Conservation (phyloP, 2,888 invertebrate genomes). For the Tachina lurida region DNA sequence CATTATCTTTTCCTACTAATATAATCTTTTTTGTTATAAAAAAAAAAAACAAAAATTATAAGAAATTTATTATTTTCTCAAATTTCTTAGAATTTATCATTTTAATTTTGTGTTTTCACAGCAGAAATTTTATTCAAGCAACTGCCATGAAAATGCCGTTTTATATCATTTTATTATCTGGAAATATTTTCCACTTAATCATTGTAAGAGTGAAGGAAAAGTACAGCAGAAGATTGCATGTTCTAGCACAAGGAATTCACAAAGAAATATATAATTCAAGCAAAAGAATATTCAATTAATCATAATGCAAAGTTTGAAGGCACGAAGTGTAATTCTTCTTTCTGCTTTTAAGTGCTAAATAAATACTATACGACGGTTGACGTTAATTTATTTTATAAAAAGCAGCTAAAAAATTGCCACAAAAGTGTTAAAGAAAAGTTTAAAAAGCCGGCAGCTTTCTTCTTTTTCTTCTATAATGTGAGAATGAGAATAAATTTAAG, state of each 20-base stretch:
- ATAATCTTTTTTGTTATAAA: slow-evolving; percentile 6
- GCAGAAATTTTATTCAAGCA: slow-evolving; percentile 2
- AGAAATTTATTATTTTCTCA: not conserved
- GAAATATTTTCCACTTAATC: slow-evolving; percentile 38
- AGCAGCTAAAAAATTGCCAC: not conserved
- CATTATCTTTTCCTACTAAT: not conserved
- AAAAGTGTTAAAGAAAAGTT: slow-evolving; percentile 30
- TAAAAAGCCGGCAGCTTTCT: slow-evolving; percentile 9
- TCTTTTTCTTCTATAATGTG: slow-evolving; percentile 19
- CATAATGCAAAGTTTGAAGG: slow-evolving; percentile 51
- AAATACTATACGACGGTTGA: slow-evolving; percentile 35
- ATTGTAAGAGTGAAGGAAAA: slow-evolving; percentile 19
- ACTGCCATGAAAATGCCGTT: slow-evolving; percentile 31
- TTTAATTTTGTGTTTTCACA: slow-evolving; percentile 27
- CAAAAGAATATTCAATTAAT: slow-evolving; percentile 65
- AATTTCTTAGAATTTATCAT: slow-evolving; percentile 48
- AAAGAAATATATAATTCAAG: not conserved
- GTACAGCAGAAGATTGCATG: slow-evolving; percentile 48
- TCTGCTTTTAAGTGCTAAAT: slow-evolving; percentile 34
- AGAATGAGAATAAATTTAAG: slow-evolving; percentile 44
- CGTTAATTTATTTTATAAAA: slow-evolving; percentile 49
- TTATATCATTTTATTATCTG: slow-evolving; percentile 41
- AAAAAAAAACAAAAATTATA: no score
- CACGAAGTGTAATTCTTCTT: slow-evolving; percentile 19
- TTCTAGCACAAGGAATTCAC: slow-evolving; percentile 49